A percentile compares a stretch with the other conserved stretches of the same genome.
Conservation (phyloP, 2,888 invertebrate genomes). For the Cataglyphis rosenhaueri region DNA sequence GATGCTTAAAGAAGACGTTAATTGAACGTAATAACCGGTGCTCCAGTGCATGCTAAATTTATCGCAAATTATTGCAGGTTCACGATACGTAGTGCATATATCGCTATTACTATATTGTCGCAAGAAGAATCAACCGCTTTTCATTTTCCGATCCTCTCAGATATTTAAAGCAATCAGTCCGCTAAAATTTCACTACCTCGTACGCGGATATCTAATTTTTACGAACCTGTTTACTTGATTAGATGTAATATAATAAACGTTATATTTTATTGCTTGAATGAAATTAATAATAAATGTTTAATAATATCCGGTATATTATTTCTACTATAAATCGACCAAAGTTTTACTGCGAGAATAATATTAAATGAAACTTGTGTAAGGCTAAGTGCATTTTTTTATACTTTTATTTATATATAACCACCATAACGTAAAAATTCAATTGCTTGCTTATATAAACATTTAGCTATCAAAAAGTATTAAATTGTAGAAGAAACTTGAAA, state of each 20-base stretch:
- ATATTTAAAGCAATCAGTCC: background rate
- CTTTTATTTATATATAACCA: background rate
- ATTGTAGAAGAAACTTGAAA: background rate
- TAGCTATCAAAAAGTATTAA: background rate
- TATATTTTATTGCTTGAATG: conserved; percentile 32
- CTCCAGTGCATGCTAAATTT: conserved; percentile 62
- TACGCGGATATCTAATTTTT: conserved; percentile 52
- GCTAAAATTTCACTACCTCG: conserved; percentile 23
- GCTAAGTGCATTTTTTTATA: background rate
- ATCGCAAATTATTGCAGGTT: conserved; percentile 66
- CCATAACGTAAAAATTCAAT: background rate
- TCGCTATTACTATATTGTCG: conserved; percentile 50
- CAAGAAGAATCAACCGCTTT: conserved; percentile 21
- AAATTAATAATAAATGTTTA: conserved; percentile 58
- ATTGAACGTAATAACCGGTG: conserved; percentile 12
- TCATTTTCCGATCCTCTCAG: conserved; percentile 38
- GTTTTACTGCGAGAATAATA: background rate
- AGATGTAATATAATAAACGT: conserved; percentile 48
- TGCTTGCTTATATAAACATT: background rate
- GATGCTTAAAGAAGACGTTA: conserved; percentile 35
- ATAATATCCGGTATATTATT: conserved; percentile 54
- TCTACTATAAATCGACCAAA: background rate
- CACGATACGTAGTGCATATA: conserved; percentile 51
- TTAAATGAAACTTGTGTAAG: background rate
- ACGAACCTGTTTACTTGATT: conserved; percentile 54